Evolutionary conservation across 2,797 vertebrate genomes (phyloP), one percentile per base, ranked within the genome.

Genomic region (Amazona ochrocephala): DNA sequence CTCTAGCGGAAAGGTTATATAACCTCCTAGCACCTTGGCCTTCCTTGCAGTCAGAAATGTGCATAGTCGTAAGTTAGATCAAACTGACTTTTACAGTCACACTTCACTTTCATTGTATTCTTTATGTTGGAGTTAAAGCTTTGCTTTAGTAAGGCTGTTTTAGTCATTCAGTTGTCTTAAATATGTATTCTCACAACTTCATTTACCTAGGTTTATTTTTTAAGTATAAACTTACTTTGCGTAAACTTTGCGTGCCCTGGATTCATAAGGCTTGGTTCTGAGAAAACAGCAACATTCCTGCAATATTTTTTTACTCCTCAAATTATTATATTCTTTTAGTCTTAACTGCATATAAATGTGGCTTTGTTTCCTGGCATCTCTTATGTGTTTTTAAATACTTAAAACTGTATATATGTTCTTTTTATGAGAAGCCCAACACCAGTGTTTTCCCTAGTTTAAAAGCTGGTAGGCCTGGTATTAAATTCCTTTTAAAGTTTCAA

Each of bases 151-250:
- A 60, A 51, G 47, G n/a, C 50, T 64, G 22, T 41, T 82, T 61
- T 5, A 7, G 50, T 34, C 13, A 60, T 48, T 76, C 30, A 13
- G 6, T 60, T 76, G 20, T 47, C 42, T 92, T 73, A 62, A 80
- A 27, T 51, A 58, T 17, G 5, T 51, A 56, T 87, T 87, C 0
- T 0, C 27, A 73, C 75, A 74, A 50, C n/a, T 62, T 79, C 15
- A 66, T 76, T 87, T 93, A 23, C 11, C 20, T 71, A 66, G 73
- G n/a, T 89, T 89, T 90, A 65, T 68, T 87, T 89, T 89, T 90
- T 47, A 71, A 84, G 26, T 60, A 20, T 60, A 84, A n/a, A 11
- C 21, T 83, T 88, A 74, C 61, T 83, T 53, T 83, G 17, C 72
- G 32, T 81, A 82, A 82, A 73, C 15, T 87, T 89, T 77, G 65